Evolutionary conservation across 2,888 invertebrate genomes (phyloP), one percentile per base, ranked within the genome.

Genomic region (Hesperia comma): DNA sequence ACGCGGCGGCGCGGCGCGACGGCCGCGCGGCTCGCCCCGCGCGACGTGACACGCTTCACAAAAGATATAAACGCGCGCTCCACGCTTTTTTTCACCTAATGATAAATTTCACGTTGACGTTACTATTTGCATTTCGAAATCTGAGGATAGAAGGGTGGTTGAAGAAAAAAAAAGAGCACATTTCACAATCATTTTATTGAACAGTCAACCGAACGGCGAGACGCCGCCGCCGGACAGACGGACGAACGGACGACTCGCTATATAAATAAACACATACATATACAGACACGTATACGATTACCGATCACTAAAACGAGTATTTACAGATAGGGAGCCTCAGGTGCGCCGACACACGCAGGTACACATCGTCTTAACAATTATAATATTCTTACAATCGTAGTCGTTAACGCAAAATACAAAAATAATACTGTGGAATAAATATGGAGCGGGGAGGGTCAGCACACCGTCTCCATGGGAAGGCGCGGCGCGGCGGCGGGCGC

Each of bases 391-490:
- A 68, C 70, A 70, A 76, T 77, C 81, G 81, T 79, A 81, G 75
- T 83, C 83, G 81, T 82, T 79, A 82, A 79, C 79, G 75, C n/a
- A 76, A 79, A 81, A 84, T 86, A 87, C 83, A 86, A 87, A 79
- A 86, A 86, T 90, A 90, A 90, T 90, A 90, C 90, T 89, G 89
- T 80, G 83, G 75, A 86, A 86, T 86, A 86, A 86, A 87, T 86
- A 83, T 81, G 72, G 72, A 75, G 75, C 75, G 78, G 78, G 68
- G 76, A 74, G 79, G 70, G 77, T 93, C 89, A 94, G 87, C 94
- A 94, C 80, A 94, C 93, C 56, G 94, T 94, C 87, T 94, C 94
- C 93, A 94, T 93, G 77, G 94, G 94, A 74, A 94, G 77, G 76
- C 63, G 93, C 92, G 76, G 93, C 91, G 75, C 93, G 88, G 75